These are phyloP conservation scores for Crocuta crocuta DNA, from an alignment of 2,113 vertebrate species.

Conservation along the genomic window DNA sequence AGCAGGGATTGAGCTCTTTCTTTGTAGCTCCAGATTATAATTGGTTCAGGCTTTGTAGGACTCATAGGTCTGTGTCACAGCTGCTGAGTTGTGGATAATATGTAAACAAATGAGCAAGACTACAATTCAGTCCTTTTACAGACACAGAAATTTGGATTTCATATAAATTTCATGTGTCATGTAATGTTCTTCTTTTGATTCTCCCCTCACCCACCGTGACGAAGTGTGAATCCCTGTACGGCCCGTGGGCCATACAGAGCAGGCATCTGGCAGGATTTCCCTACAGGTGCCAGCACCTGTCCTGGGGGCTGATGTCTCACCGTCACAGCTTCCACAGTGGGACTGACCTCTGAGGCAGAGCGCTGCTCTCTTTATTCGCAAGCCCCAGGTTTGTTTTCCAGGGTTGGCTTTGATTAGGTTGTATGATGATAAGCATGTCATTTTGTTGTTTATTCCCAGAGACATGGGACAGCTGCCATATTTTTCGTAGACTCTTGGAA, in stretches of 20 bases:
- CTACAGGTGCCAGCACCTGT: fast-evolving
- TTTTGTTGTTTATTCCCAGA: not conserved
- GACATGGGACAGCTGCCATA: not conserved
- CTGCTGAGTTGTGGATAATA: not conserved
- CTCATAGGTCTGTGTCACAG: not conserved
- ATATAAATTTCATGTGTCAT: not conserved
- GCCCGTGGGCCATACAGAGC: not conserved
- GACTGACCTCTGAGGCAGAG: not conserved
- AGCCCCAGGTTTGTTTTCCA: not conserved
- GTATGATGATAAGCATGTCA: not conserved
- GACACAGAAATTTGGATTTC: not conserved
- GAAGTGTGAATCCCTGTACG: not conserved
- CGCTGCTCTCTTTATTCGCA: not conserved
- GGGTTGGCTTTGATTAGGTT: not conserved
- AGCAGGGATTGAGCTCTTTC: not conserved
- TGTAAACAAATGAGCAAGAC: not conserved
- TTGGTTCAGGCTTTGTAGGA: not conserved
- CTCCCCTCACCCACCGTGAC: not conserved
- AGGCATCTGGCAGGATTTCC: not conserved
- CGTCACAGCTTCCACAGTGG: not conserved
- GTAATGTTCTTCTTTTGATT: not conserved
- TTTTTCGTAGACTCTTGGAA: not conserved
- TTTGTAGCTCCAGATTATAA: not conserved
- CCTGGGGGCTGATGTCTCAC: not conserved
- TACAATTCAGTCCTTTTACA: not conserved